Conservation (phyloP, 2,797 vertebrate genomes). For the Yasuhikotakia modesta region DNA sequence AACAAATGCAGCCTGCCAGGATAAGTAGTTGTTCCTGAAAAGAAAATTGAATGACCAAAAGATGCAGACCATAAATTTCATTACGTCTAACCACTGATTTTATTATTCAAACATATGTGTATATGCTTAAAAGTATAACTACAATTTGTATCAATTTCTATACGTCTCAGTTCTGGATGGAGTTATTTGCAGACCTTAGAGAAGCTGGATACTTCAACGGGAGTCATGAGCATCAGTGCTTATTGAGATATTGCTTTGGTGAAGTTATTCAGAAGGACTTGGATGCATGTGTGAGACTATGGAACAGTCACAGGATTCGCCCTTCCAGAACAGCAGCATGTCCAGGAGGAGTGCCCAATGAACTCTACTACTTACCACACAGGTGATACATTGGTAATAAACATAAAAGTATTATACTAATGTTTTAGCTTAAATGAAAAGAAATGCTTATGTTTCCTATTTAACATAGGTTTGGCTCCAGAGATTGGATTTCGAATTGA, state of each 20-base stretch:
- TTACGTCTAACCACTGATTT: constrained; percentile 13
- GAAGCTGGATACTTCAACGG: constrained; percentile 55
- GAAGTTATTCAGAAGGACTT: constrained; percentile 53
- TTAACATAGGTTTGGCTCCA: constrained; percentile 52
- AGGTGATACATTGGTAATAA: constrained; percentile 34
- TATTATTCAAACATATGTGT: constrained; percentile 23
- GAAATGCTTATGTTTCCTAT: constrained; percentile 30
- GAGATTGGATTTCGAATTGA: constrained; percentile 55
- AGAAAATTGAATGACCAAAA: constrained; percentile 15
- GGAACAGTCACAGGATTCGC: constrained; percentile 59
- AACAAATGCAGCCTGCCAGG: background rate
- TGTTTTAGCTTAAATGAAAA: constrained; percentile 28
- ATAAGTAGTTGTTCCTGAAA: constrained; percentile 11
- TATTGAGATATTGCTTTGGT: constrained; percentile 48
- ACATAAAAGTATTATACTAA: constrained; percentile 14
- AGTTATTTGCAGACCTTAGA: constrained; percentile 59
- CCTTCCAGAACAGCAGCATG: constrained; percentile 55
- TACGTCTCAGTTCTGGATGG: constrained; percentile 59
- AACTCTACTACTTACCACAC: constrained; percentile 58
- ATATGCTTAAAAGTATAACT: constrained; percentile 22
- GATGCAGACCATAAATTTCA: background rate
- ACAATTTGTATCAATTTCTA: constrained; percentile 30
- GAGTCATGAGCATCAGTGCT: constrained; percentile 53
- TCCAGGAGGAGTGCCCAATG: constrained; percentile 56
- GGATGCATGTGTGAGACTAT: constrained; percentile 55